Evolutionary conservation across 2,113 vertebrate species (phyloP), one percentile per base, ranked within the genome.

Genomic region (Hippocampus zosterae): DNA sequence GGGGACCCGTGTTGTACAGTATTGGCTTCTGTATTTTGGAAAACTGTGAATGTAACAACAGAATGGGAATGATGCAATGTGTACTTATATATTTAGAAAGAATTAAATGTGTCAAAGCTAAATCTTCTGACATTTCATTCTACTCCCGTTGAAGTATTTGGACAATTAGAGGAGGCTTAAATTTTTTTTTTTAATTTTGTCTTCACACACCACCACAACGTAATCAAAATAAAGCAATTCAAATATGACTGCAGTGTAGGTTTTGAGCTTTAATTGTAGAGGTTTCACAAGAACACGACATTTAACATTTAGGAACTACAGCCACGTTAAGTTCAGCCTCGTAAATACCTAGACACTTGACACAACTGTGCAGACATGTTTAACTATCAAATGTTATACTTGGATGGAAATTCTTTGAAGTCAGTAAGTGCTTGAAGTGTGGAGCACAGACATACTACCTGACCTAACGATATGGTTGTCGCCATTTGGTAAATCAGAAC

Each of bases 1-100:
- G n/a, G n/a, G n/a, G n/a, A n/a, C n/a, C n/a, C n/a, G n/a, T n/a
- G n/a, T 25, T 42, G n/a, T 40, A 50, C 46, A 25, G 71, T 70
- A 70, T 72, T 71, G 70, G 71, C 72, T 70, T 40, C 41, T 67
- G 5, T 60, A 18, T 25, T 29, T 55, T 57, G 72, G 37, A 57
- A 67, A 68, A 46, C 59, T 75, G 55, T 75, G 70, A 80, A 83
- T 80, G 71, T 84, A 67, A 72, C 18, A 46, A 21, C n/a, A 70
- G 23, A 69, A 65, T 19, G 70, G 73, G 62, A 73, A 70, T 46
- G 67, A 71, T 81, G 77, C 72, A 84, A 72, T 78, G 69, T 1
- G 62, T 53, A 27, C 52, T 57, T 71, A 23, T 73, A 21, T 68
- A 64, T 73, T 71, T 75, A 56, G 19, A 67, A 72, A 64, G 13